Conservation (phyloP, 2,888 invertebrate genomes). For the Coleophora deauratella region DNA sequence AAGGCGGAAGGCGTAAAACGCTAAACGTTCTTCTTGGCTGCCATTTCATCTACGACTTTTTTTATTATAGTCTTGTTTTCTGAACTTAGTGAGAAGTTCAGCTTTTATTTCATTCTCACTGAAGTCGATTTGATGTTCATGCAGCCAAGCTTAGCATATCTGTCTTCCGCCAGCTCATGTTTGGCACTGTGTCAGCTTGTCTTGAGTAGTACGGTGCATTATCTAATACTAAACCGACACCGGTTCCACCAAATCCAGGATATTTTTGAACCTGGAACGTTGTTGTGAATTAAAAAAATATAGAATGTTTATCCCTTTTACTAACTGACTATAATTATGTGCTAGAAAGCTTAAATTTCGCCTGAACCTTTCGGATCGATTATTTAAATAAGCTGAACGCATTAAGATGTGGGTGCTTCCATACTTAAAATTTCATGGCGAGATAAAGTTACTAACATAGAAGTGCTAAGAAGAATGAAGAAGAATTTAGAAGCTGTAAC, state of each 20-base stretch:
- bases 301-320: no score
- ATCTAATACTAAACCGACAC: conserved; percentile 12
- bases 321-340: no score
- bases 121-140: conserved; percentile 2
- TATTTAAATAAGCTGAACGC: no score
- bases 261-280: neutral
- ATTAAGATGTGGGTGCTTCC: no score
- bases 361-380: no score
- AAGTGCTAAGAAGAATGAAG: no score
- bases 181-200: conserved; percentile 6
- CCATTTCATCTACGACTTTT: conserved; percentile 2
- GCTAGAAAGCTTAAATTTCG: no score
- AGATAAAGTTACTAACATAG: no score
- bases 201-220: conserved; percentile 15
- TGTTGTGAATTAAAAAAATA: no score
- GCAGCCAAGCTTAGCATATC: conserved; percentile 8
- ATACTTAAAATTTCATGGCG: no score
- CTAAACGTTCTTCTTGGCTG: neutral
- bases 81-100: neutral
- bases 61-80: neutral
- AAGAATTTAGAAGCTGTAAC: no score
- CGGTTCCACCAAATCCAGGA: neutral
- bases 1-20: conserved; percentile 7
- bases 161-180: conserved; percentile 11
- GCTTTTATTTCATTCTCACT: no score